Evolutionary conservation across 53 echinoderm and acorn worm species (phyloP), one percentile per base, ranked within the genome.

Genomic region (Zoroaster sp.): DNA sequence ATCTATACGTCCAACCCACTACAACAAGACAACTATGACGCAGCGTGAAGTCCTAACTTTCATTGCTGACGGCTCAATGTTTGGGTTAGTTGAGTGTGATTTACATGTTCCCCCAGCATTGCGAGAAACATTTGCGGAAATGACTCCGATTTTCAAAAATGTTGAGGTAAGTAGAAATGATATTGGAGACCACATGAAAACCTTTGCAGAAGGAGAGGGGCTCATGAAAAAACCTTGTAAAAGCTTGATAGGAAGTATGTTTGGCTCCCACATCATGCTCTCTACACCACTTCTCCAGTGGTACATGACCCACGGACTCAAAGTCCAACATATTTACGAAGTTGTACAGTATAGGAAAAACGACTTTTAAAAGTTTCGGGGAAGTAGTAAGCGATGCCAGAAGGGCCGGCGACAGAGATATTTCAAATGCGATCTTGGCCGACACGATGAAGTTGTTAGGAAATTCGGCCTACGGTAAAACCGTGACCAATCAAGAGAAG

Each of bases 391-490:
- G n/a, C n/a, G n/a, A n/a, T n/a, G n/a, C n/a, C n/a, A n/a, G n/a
- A n/a, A n/a, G n/a, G n/a, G n/a, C n/a, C n/a, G n/a, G n/a, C n/a
- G n/a, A 92, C 33, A 46, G 4, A 15, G 87, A 92, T 66, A 52
- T 78, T 3, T 33, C 49, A 11, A 83, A 91, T 28, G 78, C 87
- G n/a, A 47, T 91, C 14, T 20, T 91, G 4, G 91, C 91, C 5
- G 91, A 86, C 0, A n/a, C n/a, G n/a, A n/a, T n/a, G n/a, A n/a
- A n/a, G n/a, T n/a, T n/a, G n/a, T n/a, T n/a, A n/a, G n/a, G n/a
- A n/a, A 86, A 93, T 35, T 89, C 93, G 34, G 78, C 93, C 12
- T 93, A 89, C 34, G 93, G 93, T 0, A 93, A 93, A 28, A 89
- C 93, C 7, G 86, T 93, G 14, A 89, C 89, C 6, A 86, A 89